Evolutionary conservation across 2,113 vertebrate species (phyloP).

Genomic region (Antechinus stuartii): DNA sequence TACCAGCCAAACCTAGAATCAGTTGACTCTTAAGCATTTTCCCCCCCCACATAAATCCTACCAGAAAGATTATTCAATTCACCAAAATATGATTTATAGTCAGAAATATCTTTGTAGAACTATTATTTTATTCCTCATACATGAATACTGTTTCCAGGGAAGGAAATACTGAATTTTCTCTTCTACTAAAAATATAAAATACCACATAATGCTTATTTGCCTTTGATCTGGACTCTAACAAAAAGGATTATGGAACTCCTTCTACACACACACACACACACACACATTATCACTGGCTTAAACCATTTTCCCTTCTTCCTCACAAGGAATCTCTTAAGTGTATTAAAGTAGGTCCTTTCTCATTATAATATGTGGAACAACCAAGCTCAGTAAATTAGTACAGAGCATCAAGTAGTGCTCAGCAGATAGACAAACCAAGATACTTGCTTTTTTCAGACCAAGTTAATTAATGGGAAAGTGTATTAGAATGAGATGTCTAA

Average conservation of each 20-base stretch:
- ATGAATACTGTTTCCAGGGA: neutral
- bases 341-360: conserved; percentile 24
- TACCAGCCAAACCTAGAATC: conserved; percentile 36
- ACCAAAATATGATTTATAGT: conserved; percentile 37
- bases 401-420: conserved; percentile 5
- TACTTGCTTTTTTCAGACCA: conserved; percentile 14
- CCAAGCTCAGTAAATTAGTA: conserved; percentile 39
- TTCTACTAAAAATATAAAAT: conserved; percentile 3
- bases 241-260: neutral
- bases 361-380: neutral
- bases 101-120: conserved; percentile 44
- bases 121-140: conserved; percentile 2
- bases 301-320: neutral
- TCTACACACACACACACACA: too few relatives aligned
- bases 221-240: neutral
- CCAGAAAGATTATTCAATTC: conserved; percentile 64
- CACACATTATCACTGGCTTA: conserved; percentile 5
- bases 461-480: conserved; percentile 27
- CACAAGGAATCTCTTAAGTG: conserved; percentile 29
- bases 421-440: neutral
- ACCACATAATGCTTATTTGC: neutral
- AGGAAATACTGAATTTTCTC: conserved; percentile 28
- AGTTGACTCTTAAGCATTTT: conserved; percentile 34
- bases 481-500: conserved; percentile 5
- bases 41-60: conserved; percentile 59